Evolutionary conservation across 2,797 vertebrate species (phyloP).

Genomic region (Notamacropus eugenii): DNA sequence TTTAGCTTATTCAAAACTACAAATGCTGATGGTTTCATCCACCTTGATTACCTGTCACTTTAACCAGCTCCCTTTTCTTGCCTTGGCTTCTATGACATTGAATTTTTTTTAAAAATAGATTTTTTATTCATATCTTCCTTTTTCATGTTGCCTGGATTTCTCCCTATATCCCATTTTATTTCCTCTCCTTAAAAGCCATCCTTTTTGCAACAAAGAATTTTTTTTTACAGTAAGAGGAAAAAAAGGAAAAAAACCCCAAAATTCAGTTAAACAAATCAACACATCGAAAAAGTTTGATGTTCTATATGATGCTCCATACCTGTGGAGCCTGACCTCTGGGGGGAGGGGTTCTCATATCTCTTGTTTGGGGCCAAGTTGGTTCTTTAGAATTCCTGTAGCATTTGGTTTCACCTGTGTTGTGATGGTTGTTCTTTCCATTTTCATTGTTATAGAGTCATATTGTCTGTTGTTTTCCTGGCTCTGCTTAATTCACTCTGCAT

Average conservation of each 20-base stretch:
- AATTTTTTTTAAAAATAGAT: background rate
- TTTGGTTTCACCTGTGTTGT: background rate
- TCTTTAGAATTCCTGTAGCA: background rate
- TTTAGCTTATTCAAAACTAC: background rate
- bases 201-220: background rate
- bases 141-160: background rate
- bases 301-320: background rate
- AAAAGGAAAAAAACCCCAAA: background rate
- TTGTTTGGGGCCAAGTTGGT: background rate
- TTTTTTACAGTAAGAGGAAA: background rate
- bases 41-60: background rate
- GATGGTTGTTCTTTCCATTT: background rate
- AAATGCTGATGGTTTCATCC: background rate
- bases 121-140: background rate
- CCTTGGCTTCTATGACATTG: background rate
- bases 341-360: background rate
- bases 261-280: background rate
- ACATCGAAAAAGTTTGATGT: background rate
- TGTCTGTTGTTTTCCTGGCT: background rate
- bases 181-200: background rate
- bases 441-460: background rate
- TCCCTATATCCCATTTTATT: background rate
- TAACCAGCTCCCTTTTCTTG: background rate
- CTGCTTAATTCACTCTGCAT: background rate
- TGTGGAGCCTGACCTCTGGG: background rate